phyloP scores from a whole-genome alignment of 2,797 vertebrate species.

The Halcyon smyrnensis region DNA sequence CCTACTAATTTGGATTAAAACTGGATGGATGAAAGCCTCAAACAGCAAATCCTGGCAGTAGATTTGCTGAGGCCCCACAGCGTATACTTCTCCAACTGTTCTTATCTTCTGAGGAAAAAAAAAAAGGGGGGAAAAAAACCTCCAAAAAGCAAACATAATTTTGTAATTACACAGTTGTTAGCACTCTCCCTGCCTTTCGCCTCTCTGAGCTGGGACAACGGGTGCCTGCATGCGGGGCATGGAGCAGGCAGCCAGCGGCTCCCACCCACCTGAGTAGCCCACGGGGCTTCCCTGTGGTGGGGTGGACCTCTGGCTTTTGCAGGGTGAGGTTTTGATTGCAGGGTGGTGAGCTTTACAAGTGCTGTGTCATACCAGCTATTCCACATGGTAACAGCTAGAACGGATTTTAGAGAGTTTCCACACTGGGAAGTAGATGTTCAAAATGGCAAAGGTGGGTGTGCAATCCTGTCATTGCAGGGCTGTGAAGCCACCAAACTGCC shows the following conservation, averaged over 20 bases:
- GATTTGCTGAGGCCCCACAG: slow-evolving; percentile 59
- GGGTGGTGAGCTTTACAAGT: neutral
- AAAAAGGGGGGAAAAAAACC: neutral
- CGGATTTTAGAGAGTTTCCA: neutral
- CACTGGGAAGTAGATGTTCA: neutral
- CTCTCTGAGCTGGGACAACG: neutral
- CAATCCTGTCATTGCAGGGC: neutral
- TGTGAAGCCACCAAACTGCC: neutral
- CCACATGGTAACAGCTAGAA: fast-evolving
- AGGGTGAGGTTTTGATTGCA: neutral
- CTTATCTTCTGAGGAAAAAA: slow-evolving; percentile 69
- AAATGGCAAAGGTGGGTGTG: neutral
- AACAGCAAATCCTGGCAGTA: slow-evolving; percentile 66
- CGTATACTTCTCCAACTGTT: slow-evolving; percentile 56
- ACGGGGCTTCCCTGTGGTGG: neutral
- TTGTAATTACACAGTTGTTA: slow-evolving; percentile 39
- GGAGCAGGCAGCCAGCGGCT: neutral
- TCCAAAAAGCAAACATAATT: neutral
- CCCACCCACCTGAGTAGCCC: neutral
- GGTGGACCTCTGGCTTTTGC: neutral
- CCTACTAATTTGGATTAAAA: slow-evolving; percentile 79
- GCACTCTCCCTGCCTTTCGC: neutral
- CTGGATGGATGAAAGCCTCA: slow-evolving; percentile 71
- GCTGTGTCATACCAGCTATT: fast-evolving
- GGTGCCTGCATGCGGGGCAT: neutral